Evolutionary conservation across 2,797 vertebrate genomes (phyloP), one percentile per base, ranked within the genome.

Genomic region (Lophura swinhoii): DNA sequence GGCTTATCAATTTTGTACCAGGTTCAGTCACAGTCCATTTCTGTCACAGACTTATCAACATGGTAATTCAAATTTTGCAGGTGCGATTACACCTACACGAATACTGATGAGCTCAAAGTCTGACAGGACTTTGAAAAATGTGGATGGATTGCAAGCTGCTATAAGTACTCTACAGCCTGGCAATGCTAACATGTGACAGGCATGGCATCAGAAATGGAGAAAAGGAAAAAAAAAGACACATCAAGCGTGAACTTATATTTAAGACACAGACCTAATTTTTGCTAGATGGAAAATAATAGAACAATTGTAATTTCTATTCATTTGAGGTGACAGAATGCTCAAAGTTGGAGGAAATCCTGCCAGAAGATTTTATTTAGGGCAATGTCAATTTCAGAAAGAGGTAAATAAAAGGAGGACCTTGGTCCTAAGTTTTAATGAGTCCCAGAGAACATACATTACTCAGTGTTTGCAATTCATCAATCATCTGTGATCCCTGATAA

Each of bases 371-470:
- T 44, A 48, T 31, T 28, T 55, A 44, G 67, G 56, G 62, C 51
- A 12, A 24, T 35, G 53, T 13, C 6, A 4, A 28, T 51, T 72
- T 69, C 29, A 74, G 69, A 80, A 75, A 41, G 10, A 68, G 23
- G 39, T 49, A 84, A 88, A 76, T 64, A 76, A 69, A 76, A 73
- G 5, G 60, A 80, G 35, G 76, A 60, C 66, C 53, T 66, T 16
- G 56, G 66, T 77, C 76, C 84, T 76, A 73, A 23, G 69, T 69
- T 87, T 75, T 73, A 80, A 80, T 37, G 82, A 93, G 74, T 76
- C 66, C 66, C 93, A 68, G 48, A 60, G 82, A 79, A 80, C 39
- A 39, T 8, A 51, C 18, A 17, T 58, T 48, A 7, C 8, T 39
- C 24, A 6, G 15, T 15, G 37, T 63, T 72, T 35, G 68, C 64